Conservation (phyloP, 2,113 vertebrate genomes). For the Oncorhynchus gorbuscha region DNA sequence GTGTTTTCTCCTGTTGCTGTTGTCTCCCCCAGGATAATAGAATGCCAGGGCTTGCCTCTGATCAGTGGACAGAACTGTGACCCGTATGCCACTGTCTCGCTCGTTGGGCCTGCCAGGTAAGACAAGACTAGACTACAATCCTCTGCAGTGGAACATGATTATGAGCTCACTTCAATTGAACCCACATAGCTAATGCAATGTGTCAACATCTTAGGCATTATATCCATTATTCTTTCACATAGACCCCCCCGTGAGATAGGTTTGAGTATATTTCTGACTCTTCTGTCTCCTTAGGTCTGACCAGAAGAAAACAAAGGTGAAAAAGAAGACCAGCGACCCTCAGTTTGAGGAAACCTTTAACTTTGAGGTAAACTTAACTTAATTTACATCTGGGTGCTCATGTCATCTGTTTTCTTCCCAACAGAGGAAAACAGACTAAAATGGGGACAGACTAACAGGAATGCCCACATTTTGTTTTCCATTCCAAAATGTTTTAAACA, state of each 20-base stretch:
- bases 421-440: too few relatives aligned
- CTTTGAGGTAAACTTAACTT: constrained; percentile 83
- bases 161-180: not conserved
- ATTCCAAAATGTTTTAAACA: too few relatives aligned
- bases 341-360: constrained; percentile 96
- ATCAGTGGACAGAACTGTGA: constrained; percentile 96
- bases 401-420: too few relatives aligned
- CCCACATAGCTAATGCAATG: not conserved
- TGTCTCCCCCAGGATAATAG: constrained; percentile 81
- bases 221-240: too few relatives aligned
- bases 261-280: not conserved
- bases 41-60: constrained; percentile 93
- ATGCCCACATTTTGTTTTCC: too few relatives aligned
- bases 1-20: constrained; percentile 31
- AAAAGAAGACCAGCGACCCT: constrained; percentile 99
- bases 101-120: constrained; percentile 94
- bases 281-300: constrained; percentile 83
- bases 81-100: constrained; percentile 91
- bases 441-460: too few relatives aligned
- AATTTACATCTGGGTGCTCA: too few relatives aligned
- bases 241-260: too few relatives aligned
- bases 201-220: too few relatives aligned
- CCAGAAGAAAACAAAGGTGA: constrained; percentile 98
- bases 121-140: constrained; percentile 34
- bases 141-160: not conserved